phyloP scores from a whole-genome alignment of 2,888 invertebrate species.

The Tetramorium bicarinatum region DNA sequence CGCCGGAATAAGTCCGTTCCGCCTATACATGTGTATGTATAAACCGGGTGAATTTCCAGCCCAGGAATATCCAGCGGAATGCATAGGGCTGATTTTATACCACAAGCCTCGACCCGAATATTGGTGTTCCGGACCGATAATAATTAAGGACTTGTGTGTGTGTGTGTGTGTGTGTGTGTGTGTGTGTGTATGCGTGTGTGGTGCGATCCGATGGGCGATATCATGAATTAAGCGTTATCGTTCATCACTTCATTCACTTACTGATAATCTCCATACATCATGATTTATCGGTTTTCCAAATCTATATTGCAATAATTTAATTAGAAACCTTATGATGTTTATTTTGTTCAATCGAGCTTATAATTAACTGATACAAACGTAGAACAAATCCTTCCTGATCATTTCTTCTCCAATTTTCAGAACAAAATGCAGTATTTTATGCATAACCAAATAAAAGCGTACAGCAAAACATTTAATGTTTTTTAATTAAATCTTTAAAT shows the following conservation, averaged over 20 bases:
- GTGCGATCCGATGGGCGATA: slow-evolving; percentile 23
- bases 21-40: not conserved
- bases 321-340: slow-evolving; percentile 7
- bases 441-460: not conserved
- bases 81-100: slow-evolving; percentile 44
- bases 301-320: slow-evolving; percentile 23
- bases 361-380: not conserved
- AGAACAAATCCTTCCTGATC: not conserved
- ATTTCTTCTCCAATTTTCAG: not conserved
- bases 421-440: not conserved
- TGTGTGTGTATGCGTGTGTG: not conserved
- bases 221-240: slow-evolving; percentile 46
- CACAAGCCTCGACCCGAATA: slow-evolving; percentile 42
- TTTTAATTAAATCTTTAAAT: slow-evolving; percentile 3
- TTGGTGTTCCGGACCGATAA: slow-evolving; percentile 44
- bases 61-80: slow-evolving; percentile 51
- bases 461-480: not conserved
- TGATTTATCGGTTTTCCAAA: not conserved
- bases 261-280: slow-evolving; percentile 27
- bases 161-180: too few relatives aligned
- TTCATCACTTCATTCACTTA: slow-evolving; percentile 12
- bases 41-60: slow-evolving; percentile 32
- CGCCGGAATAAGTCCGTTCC: slow-evolving; percentile 63
- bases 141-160: slow-evolving; percentile 41
- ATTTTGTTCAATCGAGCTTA: not conserved